Evolutionary conservation across 92 coral and sea anemone genomes (phyloP).

Genomic region (Umimayanthus chanpuru): DNA sequence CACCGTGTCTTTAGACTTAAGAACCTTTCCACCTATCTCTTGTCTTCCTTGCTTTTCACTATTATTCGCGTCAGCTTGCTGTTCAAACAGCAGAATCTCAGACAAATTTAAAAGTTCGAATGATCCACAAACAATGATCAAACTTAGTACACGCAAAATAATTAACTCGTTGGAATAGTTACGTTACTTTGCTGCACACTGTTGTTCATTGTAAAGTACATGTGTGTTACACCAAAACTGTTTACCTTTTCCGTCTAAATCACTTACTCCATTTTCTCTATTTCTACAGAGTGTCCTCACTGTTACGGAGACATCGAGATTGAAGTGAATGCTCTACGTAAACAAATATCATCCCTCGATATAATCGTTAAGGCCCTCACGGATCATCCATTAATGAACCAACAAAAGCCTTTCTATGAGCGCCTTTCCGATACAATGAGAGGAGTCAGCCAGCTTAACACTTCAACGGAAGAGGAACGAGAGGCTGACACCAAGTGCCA

Average conservation of each 20-base stretch:
- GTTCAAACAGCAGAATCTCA: no score
- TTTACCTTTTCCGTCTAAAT: neutral
- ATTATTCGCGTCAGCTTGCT: no score
- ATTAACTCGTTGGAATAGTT: no score
- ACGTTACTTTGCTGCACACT: neutral
- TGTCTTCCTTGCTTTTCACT: no score
- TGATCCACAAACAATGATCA: no score
- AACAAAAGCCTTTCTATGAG: constrained; percentile 58
- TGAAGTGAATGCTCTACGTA: constrained; percentile 71
- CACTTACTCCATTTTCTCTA: neutral
- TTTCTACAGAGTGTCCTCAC: constrained; percentile 73
- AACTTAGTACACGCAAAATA: no score
- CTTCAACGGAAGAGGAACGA: constrained; percentile 44
- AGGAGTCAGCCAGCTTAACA: constrained; percentile 44
- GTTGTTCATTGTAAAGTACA: neutral
- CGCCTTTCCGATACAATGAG: constrained; percentile 56
- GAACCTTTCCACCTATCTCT: no score
- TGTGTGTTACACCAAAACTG: neutral
- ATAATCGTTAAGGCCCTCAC: constrained; percentile 37
- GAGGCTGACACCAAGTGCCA: constrained; percentile 57
- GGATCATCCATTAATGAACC: constrained; percentile 62
- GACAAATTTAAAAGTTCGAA: no score
- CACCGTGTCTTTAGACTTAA: no score
- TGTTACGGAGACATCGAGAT: constrained; percentile 77
- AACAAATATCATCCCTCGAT: constrained; percentile 50